Base-by-base conservation (phyloP, 1,140 invertebrate species). In the Asbolus verrucosus region DNA sequence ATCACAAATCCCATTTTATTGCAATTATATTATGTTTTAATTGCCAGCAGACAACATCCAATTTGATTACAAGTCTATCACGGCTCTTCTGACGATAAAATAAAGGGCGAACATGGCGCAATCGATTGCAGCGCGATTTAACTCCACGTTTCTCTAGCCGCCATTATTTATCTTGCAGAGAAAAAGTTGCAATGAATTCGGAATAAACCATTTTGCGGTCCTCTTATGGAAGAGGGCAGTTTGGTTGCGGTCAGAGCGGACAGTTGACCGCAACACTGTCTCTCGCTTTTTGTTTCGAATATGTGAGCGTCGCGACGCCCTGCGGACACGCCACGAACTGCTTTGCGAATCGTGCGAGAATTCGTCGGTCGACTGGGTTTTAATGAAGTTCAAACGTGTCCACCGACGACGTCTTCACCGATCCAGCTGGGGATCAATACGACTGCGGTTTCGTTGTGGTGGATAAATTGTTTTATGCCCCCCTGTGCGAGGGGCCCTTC, bases 1-100 rank as follows among this genome's bases (percentile, higher is more conserved):
- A 50, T 50, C 43, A 50, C 43, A 50, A 27, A 54, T 54, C 21
- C n/a, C 21, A 11, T 54, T 54, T 54, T 54, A 54, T 30, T 27
- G 46, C 46, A 24, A 27, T 54, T 27, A 14, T 24, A 54, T 54
- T 54, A 50, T 50, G 18, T 50, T 50, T 21, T 50, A 50, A 50
- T 50, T 50, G 43, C n/a, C n/a, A 6, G 33, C 33, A n/a, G 33
- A 6, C 5, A 11, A 36, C 33, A 11, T 36, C 33, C 33, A 8
- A 4, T 36, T 11, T 11, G 33, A 36, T n/a, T n/a, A n/a, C n/a
- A n/a, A n/a, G n/a, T n/a, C n/a, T n/a, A n/a, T n/a, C n/a, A n/a
- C n/a, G n/a, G n/a, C n/a, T n/a, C n/a, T n/a, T n/a, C n/a, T n/a
- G n/a, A n/a, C n/a, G n/a, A n/a, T n/a, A n/a, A n/a, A n/a, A n/a